Conservation (phyloP, 2,888 invertebrate species). For the Ophioninae sp. region DNA sequence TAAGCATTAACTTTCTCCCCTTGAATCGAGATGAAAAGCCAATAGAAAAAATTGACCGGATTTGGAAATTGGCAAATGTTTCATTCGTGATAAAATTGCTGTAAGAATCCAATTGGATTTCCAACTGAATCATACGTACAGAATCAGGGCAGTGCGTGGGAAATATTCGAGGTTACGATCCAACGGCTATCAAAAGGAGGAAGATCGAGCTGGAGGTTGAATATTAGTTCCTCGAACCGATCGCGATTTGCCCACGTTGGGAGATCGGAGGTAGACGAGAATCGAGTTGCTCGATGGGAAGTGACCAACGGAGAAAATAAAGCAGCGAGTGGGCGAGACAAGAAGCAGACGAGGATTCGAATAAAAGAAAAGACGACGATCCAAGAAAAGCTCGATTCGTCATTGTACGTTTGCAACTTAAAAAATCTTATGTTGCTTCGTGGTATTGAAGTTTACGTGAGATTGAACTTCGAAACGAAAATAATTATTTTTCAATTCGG, state of each 20-base stretch:
- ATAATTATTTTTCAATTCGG: no score
- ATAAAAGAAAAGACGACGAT: constrained; percentile 51
- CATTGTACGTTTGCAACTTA: background rate
- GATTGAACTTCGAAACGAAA: no score
- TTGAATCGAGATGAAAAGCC: constrained; percentile 8
- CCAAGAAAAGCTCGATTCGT: constrained; percentile 26
- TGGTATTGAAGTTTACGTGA: no score
- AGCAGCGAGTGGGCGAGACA: constrained; percentile 56
- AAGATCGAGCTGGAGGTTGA: constrained; percentile 22
- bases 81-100: background rate
- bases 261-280: constrained; percentile 22
- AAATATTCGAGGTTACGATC: constrained; percentile 22
- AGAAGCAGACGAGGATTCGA: constrained; percentile 46
- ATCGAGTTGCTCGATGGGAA: constrained; percentile 38
- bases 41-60: constrained; percentile 20
- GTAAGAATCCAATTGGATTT: no score
- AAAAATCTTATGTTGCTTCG: no score
- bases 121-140: no score
- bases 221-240: constrained; percentile 35
- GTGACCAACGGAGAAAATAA: constrained; percentile 37
- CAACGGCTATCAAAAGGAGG: constrained; percentile 9
- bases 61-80: background rate
- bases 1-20: constrained; percentile 61
- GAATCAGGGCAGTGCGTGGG: no score
- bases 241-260: constrained; percentile 33